Percentiles rank a stretch among this genome's conserved stretches.
These are phyloP conservation scores for Coboldia fuscipes DNA, from an alignment of 1,140 invertebrate species.

Conservation along the genomic window DNA sequence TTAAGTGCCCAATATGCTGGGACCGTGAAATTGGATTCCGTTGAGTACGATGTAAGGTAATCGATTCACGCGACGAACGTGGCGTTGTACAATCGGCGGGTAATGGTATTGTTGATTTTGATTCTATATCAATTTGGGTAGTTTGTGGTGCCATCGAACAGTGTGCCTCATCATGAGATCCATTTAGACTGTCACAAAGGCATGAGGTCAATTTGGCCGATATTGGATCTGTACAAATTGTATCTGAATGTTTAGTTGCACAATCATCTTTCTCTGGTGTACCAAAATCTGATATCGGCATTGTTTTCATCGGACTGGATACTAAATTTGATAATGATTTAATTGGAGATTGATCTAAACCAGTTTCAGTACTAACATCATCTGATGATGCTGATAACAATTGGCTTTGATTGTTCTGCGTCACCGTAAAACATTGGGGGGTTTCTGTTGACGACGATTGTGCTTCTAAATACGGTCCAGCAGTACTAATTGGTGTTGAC, in stretches of 20 bases:
- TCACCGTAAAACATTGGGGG: not conserved
- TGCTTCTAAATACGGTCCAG: too few species aligned
- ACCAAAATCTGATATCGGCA: conserved; percentile 11
- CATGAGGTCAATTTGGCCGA: conserved; percentile 23
- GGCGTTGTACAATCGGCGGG: too few species aligned
- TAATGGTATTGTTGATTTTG: conserved; percentile 2
- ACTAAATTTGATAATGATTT: conserved; percentile 36
- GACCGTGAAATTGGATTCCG: too few species aligned
- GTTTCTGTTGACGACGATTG: too few species aligned
- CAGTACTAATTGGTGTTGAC: not conserved
- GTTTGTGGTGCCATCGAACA: not conserved
- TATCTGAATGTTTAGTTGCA: not conserved
- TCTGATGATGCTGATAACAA: conserved; percentile 14
- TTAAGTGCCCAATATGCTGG: too few species aligned
- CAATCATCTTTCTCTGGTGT: not conserved
- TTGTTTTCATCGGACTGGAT: conserved; percentile 29
- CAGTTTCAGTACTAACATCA: conserved; percentile 21
- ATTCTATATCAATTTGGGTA: conserved; percentile 1
- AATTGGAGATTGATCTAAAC: conserved; percentile 31
- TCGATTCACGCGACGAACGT: too few species aligned
- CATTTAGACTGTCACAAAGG: conserved; percentile 17
- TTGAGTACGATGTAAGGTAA: too few species aligned
- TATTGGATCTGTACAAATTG: conserved; percentile 19
- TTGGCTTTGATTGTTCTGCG: conserved; percentile 3
- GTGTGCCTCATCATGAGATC: conserved; percentile 1